These are phyloP conservation scores for Sakesphorus luctuosus DNA, from an alignment of 2,113 vertebrate genomes.

Conservation along the genomic window DNA sequence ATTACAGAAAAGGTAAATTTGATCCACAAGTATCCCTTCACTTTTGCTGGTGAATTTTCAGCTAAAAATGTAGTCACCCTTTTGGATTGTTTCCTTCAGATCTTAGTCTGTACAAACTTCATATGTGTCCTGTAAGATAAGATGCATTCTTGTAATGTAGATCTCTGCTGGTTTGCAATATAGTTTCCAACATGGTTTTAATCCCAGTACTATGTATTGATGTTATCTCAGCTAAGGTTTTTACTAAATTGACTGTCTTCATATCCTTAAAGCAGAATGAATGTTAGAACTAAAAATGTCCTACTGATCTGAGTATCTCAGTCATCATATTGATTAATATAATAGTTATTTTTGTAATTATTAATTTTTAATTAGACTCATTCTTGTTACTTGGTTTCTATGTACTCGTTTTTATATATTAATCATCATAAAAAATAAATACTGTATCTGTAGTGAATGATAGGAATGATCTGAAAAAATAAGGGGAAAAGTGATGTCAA, in stretches of 20 bases:
- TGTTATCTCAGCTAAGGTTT: not conserved
- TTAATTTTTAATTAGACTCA: constrained; percentile 37
- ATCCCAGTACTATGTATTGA: not conserved
- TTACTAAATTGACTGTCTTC: not conserved
- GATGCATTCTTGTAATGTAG: not conserved
- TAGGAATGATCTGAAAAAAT: not conserved
- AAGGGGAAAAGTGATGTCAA: not conserved
- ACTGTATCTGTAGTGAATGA: not conserved
- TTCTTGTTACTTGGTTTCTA: constrained; percentile 35
- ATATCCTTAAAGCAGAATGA: constrained; percentile 16
- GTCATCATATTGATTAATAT: constrained; percentile 48
- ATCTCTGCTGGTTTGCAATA: not conserved
- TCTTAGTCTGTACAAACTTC: not conserved
- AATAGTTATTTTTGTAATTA: constrained; percentile 48
- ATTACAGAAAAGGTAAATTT: not conserved
- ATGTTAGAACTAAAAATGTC: constrained; percentile 51
- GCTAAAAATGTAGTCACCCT: not conserved
- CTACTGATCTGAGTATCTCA: constrained; percentile 19
- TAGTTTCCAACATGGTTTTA: not conserved
- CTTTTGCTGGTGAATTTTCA: not conserved
- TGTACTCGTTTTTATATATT: not conserved
- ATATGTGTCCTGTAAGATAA: not conserved
- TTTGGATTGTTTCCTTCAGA: not conserved
- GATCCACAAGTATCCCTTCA: not conserved
- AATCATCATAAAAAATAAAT: constrained; percentile 41